Evolutionary conservation across 1,140 invertebrate genomes (phyloP).

Genomic region (Bombus polaris): DNA sequence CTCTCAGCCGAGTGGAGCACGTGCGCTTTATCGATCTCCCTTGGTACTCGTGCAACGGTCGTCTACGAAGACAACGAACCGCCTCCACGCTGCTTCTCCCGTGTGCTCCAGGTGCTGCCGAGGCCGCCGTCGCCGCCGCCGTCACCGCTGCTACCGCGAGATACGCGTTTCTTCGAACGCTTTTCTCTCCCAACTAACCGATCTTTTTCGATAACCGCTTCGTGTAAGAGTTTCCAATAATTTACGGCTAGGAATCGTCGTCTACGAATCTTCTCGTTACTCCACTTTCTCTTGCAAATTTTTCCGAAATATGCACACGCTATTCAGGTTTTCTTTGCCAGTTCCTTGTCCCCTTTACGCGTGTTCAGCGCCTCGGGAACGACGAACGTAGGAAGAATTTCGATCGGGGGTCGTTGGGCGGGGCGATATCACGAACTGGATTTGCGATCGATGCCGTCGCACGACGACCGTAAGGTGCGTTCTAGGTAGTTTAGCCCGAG

Average conservation of each 20-base stretch:
- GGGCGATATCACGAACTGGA: neutral
- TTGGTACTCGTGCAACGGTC: constrained; percentile 60
- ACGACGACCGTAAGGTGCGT: neutral
- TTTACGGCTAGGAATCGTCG: too few relatives aligned
- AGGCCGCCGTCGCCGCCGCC: neutral
- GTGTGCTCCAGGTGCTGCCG: constrained; percentile 42
- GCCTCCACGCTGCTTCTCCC: constrained; percentile 27
- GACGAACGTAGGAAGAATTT: too few relatives aligned
- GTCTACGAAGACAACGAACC: constrained; percentile 60
- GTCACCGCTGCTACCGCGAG: too few relatives aligned
- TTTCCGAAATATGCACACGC: too few relatives aligned
- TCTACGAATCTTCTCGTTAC: too few relatives aligned
- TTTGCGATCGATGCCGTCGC: constrained; percentile 9
- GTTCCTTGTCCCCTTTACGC: too few relatives aligned
- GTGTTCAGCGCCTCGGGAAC: neutral
- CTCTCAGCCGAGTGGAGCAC: constrained; percentile 77
- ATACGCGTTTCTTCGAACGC: neutral
- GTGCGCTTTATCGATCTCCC: constrained; percentile 77
- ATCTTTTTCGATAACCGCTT: neutral
- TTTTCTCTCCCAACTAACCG: neutral
- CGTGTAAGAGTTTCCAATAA: too few relatives aligned
- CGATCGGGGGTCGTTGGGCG: neutral
- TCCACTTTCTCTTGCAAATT: too few relatives aligned
- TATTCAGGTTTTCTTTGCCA: too few relatives aligned
- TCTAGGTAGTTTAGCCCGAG: constrained; percentile 63